Evolutionary conservation across 2,113 vertebrate genomes (phyloP), one percentile per base, ranked within the genome.

Genomic region (Irena cyanogastra): DNA sequence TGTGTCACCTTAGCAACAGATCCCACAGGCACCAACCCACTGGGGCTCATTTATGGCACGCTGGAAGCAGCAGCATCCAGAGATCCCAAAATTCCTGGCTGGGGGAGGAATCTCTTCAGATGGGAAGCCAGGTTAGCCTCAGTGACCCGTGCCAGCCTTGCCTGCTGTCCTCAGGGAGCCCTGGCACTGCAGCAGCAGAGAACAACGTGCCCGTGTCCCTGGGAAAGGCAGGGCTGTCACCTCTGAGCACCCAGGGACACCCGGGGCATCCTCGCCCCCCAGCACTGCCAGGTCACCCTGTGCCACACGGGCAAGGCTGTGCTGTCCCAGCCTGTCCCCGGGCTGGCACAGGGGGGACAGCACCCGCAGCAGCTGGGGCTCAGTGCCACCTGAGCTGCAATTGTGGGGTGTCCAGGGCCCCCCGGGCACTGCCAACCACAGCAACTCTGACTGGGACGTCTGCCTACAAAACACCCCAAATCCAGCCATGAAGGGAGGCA

Each of bases 171-270:
- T 10, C 23, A 4, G 12, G 0, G 4, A 11, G 17, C 53, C 39
- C 53, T 5, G 39, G 1, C 20, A 6, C 31, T 17, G 2, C 66
- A 21, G 6, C 9, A 19, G 35, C 71, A 44, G 44, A 17, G 44
- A 10, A 5, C 0, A 3, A 1, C 0, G 4, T 8, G 14, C 24
- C 50, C 0, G 2, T 11, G 24, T 28, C 16, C 88, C 9, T 0
- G 1, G 35, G 35, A 9, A 17, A 26, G 45, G 23, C 22, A 42
- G 92, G 9, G 8, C 1, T 19, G 54, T 5, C 11, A 13, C 11
- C 77, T 21, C 17, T 9, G 69, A 3, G 14, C 18, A 4, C 52
- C 4, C 1, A 1, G 14, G 7, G 10, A 4, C 4, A 11, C 7
- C 41, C 59, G 5, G 8, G 45, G 19, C 41, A 24, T 0, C 23